These are phyloP conservation scores for Thereva nobilitata DNA, from an alignment of 2,888 invertebrate species.

Conservation along the genomic window DNA sequence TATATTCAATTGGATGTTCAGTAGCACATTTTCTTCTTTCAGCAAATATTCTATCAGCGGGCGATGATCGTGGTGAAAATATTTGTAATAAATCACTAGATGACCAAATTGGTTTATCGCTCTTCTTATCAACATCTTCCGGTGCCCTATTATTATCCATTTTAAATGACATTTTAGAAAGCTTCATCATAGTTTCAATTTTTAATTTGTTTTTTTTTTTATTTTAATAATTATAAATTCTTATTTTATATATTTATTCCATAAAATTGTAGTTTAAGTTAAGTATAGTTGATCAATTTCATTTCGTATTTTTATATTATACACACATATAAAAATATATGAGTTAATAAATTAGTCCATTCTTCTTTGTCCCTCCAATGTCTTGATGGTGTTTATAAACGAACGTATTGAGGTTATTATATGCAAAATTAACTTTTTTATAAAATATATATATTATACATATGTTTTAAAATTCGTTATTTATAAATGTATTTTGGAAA, in stretches of 20 bases:
- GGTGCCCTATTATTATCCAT: constrained; percentile 42
- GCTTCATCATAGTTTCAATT: constrained; percentile 1
- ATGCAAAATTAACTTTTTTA: too few relatives aligned
- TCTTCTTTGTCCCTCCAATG: too few relatives aligned
- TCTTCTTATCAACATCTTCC: constrained; percentile 46
- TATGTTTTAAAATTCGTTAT: too few relatives aligned
- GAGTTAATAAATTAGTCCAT: too few relatives aligned
- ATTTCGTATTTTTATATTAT: too few relatives aligned
- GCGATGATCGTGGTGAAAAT: constrained; percentile 49
- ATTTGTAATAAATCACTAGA: constrained; percentile 46
- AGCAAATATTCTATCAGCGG: constrained; percentile 6
- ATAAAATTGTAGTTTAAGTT: too few relatives aligned
- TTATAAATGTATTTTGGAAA: too few relatives aligned
- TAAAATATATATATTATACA: too few relatives aligned
- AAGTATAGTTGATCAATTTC: too few relatives aligned
- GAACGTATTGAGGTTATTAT: too few relatives aligned
- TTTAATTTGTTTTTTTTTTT: neutral
- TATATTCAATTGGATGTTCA: constrained; percentile 48
- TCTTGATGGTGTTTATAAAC: too few relatives aligned
- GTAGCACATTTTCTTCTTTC: constrained; percentile 43
- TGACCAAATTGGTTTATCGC: constrained; percentile 52
- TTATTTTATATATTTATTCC: neutral
- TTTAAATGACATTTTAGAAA: constrained; percentile 13
- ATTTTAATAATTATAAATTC: constrained; percentile 7
- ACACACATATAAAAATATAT: too few relatives aligned